A percentile compares a stretch with the other conserved stretches of the same genome.
Evolutionary conservation across 1,140 invertebrate species (phyloP).

Genomic region (Nasonia giraulti): DNA sequence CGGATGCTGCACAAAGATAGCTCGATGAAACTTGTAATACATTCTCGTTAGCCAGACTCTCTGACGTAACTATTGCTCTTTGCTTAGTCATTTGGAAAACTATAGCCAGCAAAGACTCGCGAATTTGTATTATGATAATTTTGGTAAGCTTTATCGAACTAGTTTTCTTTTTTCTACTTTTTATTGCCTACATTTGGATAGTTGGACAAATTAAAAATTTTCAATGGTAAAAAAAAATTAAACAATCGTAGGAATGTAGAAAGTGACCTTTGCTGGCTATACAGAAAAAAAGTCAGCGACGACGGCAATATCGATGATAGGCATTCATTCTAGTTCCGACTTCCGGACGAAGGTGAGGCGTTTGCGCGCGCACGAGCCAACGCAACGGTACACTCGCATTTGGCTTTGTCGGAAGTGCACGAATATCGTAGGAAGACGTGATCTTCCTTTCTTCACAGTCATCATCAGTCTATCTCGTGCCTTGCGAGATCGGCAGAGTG

Average conservation of each 20-base stretch:
- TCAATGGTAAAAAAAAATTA: too few species aligned
- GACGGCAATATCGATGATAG: background rate
- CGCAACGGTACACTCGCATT: conserved; percentile 49
- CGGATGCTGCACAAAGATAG: conserved; percentile 5
- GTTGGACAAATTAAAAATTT: too few species aligned
- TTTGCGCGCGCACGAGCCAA: background rate
- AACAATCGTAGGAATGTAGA: too few species aligned
- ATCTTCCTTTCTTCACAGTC: background rate
- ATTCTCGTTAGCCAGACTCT: background rate
- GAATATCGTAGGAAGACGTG: conserved; percentile 36
- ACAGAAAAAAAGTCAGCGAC: too few species aligned
- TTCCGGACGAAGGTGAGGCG: background rate
- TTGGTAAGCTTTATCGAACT: background rate
- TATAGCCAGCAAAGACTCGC: background rate
- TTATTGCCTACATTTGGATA: too few species aligned
- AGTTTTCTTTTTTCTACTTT: too few species aligned
- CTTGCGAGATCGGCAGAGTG: background rate
- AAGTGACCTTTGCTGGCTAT: too few species aligned
- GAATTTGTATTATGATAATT: background rate
- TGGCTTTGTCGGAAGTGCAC: conserved; percentile 45
- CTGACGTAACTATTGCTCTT: background rate
- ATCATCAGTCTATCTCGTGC: too few species aligned
- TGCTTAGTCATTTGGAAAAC: background rate
- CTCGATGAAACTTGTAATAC: background rate
- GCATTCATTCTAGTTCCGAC: conserved; percentile 3